A percentile compares a stretch with the other conserved stretches of the same genome.
Conservation (phyloP, 2,113 vertebrate species). For the Campylomormyrus numenius region DNA sequence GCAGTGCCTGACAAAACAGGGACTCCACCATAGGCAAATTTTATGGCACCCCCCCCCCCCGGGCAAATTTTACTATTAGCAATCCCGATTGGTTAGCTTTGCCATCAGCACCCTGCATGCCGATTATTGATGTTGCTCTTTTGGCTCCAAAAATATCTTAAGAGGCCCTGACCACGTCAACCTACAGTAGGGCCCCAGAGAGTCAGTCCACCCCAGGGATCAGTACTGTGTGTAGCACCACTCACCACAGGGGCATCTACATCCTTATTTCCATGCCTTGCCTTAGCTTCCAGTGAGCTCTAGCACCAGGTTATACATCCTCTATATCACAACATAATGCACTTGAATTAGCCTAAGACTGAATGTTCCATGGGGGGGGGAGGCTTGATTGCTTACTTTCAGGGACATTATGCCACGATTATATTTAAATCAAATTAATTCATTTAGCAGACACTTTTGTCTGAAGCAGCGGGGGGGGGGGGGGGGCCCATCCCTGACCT, state of each 20-base stretch:
- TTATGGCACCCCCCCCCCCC: not conserved
- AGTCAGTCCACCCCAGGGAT: not conserved
- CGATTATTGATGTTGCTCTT: not conserved
- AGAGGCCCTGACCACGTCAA: not conserved
- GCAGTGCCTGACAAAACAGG: not conserved
- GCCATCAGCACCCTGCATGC: not conserved
- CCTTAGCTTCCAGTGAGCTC: not conserved
- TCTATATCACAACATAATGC: not conserved
- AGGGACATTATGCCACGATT: not conserved
- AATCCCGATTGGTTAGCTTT: not conserved
- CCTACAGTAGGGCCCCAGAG: not conserved
- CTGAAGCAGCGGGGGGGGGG: not conserved
- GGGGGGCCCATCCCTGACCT: not conserved
- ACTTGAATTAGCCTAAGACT: not conserved
- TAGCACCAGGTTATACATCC: not conserved
- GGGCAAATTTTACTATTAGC: not conserved
- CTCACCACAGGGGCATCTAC: not conserved
- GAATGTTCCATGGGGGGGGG: not conserved
- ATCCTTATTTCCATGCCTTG: not conserved
- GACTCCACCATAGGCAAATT: not conserved
- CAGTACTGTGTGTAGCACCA: not conserved
- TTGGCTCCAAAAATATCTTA: not conserved
- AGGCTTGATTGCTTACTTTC: not conserved
- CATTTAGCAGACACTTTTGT: not conserved
- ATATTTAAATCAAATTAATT: not conserved